Percentiles rank a stretch among this genome's conserved stretches.
Conservation (phyloP, 1,140 invertebrate genomes). For the Andricus grossulariae region DNA sequence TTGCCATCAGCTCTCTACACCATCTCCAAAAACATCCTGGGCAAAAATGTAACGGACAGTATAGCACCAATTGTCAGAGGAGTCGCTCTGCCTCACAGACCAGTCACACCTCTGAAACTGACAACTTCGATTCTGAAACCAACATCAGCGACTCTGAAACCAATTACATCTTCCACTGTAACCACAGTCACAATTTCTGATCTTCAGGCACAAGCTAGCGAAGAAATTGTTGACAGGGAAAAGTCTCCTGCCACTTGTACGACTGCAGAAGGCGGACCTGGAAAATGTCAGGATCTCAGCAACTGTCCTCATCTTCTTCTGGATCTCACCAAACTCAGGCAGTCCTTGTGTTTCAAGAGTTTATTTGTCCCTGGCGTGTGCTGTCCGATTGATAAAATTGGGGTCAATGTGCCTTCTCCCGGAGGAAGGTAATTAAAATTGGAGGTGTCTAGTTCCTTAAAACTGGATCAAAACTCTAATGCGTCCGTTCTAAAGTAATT, state of each 20-base stretch:
- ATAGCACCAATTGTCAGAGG: slow-evolving; percentile 85
- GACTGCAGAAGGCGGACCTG: slow-evolving; percentile 85
- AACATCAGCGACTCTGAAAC: slow-evolving; percentile 54
- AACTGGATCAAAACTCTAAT: too few species aligned
- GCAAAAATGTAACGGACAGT: slow-evolving; percentile 85
- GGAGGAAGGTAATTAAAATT: slow-evolving; percentile 50
- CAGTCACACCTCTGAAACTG: slow-evolving; percentile 51
- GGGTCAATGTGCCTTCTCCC: slow-evolving; percentile 30
- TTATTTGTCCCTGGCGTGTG: slow-evolving; percentile 94
- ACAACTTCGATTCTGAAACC: slow-evolving; percentile 55
- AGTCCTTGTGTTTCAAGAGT: slow-evolving; percentile 94
- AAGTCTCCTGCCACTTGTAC: slow-evolving; percentile 79
- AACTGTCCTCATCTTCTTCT: slow-evolving; percentile 91
- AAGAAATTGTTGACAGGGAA: slow-evolving; percentile 65
- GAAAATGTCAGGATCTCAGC: slow-evolving; percentile 92
- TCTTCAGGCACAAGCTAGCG: slow-evolving; percentile 43
- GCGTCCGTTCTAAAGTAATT: not conserved
- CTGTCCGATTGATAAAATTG: slow-evolving; percentile 81
- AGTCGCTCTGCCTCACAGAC: slow-evolving; percentile 78
- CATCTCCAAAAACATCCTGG: slow-evolving; percentile 87
- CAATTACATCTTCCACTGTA: not conserved
- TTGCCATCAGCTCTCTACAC: slow-evolving; percentile 86
- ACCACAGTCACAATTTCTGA: not conserved
- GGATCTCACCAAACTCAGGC: slow-evolving; percentile 87
- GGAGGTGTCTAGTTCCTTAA: too few species aligned